Percentiles rank a stretch among this genome's conserved stretches.
Evolutionary conservation across 2,888 invertebrate genomes (phyloP).

Genomic region (Epistrophe grossulariae): DNA sequence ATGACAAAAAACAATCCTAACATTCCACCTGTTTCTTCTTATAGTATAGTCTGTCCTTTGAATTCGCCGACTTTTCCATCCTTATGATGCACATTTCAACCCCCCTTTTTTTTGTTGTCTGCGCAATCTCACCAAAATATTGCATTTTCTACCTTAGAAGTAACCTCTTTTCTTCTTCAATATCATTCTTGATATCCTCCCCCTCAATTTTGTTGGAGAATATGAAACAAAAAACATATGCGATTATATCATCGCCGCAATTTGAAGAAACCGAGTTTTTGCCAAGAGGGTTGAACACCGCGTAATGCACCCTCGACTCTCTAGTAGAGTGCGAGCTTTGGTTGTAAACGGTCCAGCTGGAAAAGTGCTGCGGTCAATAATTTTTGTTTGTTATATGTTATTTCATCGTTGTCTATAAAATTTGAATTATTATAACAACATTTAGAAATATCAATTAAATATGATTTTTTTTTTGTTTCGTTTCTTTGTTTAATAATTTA

Average conservation of each 20-base stretch:
- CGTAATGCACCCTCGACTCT: constrained; percentile 80
- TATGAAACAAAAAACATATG: constrained; percentile 11
- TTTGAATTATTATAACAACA: constrained; percentile 41
- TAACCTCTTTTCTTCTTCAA: constrained; percentile 20
- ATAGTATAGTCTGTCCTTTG: constrained; percentile 30
- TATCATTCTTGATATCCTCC: neutral
- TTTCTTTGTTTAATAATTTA: constrained; percentile 21
- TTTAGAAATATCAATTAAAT: neutral
- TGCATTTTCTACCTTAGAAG: constrained; percentile 22
- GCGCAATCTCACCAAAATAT: constrained; percentile 67
- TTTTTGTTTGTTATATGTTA: constrained; percentile 66
- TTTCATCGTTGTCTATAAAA: constrained; percentile 55
- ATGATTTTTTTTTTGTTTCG: constrained; percentile 4
- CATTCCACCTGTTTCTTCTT: constrained; percentile 63
- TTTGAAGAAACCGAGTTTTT: constrained; percentile 48
- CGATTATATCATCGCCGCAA: constrained; percentile 73
- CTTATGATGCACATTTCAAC: neutral
- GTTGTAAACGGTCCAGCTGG: constrained; percentile 83
- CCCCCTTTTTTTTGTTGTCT: neutral
- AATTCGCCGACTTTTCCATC: constrained; percentile 62
- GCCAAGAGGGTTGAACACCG: constrained; percentile 77
- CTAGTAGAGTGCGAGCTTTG: constrained; percentile 84
- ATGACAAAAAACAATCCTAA: neutral
- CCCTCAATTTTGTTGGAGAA: neutral
- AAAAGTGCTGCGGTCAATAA: constrained; percentile 76